Base-by-base conservation (phyloP, 2,797 vertebrate genomes). In the Peromyscus eremicus region DNA sequence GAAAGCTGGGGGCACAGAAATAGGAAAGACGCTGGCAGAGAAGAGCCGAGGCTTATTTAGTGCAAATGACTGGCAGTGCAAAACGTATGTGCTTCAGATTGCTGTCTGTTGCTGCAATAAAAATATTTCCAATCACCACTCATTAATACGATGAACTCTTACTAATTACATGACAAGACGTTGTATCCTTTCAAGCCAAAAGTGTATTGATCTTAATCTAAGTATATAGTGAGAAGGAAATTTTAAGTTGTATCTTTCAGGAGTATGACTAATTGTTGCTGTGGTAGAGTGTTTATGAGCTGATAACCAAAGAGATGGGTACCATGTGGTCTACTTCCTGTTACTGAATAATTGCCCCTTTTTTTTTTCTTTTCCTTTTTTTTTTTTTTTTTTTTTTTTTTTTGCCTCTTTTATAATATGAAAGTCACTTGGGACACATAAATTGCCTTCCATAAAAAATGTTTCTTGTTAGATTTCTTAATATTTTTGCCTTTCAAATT, bases 61-160 rank as follows among this genome's bases (percentile, higher is more conserved):
- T 95, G 99, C 99, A n/a, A 99, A 99, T 86, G 99, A 99, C 96
- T 99, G 99, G 99, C 99, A 99, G 87, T 99, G 99, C 97, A 99
- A 99, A 99, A 99, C 99, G 99, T 99, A 98, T 0, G 99, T 97
- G 21, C 81, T 57, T 68, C 25, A 13, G 94, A 73, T 29, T 25
- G 14, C 71, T 60, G 1, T 52, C 37, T 3, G 13, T 11, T 92
- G 3, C 89, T 95, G 23, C 11, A 60, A 4, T 79, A 68, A 37
- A 83, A 21, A 27, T 73, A 1, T n/a, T 37, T 86, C 21, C 37
- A 91, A 5, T 62, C 52, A 49, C 66, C 92, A 25, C 21, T 84
- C 80, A 16, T 68, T 52, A 70, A 32, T 85, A 16, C 62, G 62
- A 27, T 40, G 40, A 34, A 2, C 16, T 92, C 37, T 81, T 82